Evolutionary conservation across 2,888 invertebrate genomes (phyloP).

Genomic region (Drosophila testacea): DNA sequence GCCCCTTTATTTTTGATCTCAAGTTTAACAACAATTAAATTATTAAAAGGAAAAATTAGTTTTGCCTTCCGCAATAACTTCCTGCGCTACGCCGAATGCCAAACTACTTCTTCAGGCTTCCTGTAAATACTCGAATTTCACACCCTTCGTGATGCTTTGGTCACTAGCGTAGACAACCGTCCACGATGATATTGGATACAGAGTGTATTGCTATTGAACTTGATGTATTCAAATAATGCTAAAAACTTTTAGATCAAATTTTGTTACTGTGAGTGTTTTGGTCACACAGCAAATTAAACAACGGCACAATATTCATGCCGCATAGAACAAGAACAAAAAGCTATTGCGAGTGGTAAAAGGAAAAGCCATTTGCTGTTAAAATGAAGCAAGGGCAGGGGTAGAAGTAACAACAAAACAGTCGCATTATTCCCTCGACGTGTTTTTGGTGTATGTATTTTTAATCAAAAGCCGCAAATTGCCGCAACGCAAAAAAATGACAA

Average conservation of each 20-base stretch:
- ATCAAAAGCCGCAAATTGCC: conserved; percentile 81
- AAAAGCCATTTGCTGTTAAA: conserved; percentile 50
- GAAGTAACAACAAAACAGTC: conserved; percentile 65
- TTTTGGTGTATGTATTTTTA: conserved; percentile 78
- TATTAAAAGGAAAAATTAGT: too few species aligned
- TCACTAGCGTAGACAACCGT: too few species aligned
- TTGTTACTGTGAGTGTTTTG: not conserved
- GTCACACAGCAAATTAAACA: conserved; percentile 63
- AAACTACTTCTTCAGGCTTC: too few species aligned
- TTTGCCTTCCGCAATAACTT: too few species aligned
- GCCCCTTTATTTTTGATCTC: too few species aligned
- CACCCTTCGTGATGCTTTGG: too few species aligned
- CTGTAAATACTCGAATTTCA: too few species aligned
- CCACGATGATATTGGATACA: not conserved
- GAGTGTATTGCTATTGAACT: not conserved
- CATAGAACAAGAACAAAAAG: conserved; percentile 51
- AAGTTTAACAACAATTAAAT: too few species aligned
- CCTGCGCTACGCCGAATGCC: too few species aligned
- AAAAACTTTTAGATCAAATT: conserved; percentile 1
- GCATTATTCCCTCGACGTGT: conserved; percentile 74
- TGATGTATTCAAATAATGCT: not conserved
- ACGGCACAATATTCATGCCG: conserved; percentile 70
- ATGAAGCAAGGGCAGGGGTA: conserved; percentile 9
- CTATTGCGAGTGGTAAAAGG: conserved; percentile 13
- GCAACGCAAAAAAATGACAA: conserved; percentile 78